Conservation (phyloP, 2,797 vertebrate genomes). For the Sylvia borin region DNA sequence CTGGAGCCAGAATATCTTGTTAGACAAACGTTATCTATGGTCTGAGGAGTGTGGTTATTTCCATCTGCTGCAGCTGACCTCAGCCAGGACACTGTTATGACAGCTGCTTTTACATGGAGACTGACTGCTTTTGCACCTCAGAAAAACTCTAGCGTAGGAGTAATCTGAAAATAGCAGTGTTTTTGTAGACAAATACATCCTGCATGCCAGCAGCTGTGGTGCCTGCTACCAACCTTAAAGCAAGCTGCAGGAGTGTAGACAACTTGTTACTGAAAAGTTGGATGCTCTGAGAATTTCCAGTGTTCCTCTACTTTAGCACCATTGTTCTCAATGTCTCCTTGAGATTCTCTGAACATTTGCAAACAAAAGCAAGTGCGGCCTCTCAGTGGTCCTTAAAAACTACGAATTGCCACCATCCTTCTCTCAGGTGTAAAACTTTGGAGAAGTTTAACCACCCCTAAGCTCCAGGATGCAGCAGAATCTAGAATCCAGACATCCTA, state of each 20-base stretch:
- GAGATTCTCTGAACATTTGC: background rate
- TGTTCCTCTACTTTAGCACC: background rate
- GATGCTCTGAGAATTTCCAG: background rate
- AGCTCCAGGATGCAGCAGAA: background rate
- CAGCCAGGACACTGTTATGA: background rate
- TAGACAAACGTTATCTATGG: background rate
- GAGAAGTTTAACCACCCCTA: background rate
- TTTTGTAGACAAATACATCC: background rate
- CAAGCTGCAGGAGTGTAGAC: background rate
- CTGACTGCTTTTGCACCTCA: background rate
- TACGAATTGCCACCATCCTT: background rate
- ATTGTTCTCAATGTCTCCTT: background rate
- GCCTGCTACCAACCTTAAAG: background rate
- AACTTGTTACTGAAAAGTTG: background rate
- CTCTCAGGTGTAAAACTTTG: background rate
- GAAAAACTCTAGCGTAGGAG: background rate
- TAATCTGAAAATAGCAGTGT: background rate
- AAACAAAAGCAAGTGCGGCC: background rate
- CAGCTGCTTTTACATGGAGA: background rate
- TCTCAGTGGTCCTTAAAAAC: background rate
- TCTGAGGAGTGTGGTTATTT: background rate
- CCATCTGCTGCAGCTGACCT: background rate
- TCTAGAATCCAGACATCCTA: background rate
- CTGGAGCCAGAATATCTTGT: background rate
- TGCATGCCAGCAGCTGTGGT: background rate